These are phyloP conservation scores for Ditylenchus dipsaci DNA, from an alignment of 1,140 invertebrate genomes.

Conservation along the genomic window DNA sequence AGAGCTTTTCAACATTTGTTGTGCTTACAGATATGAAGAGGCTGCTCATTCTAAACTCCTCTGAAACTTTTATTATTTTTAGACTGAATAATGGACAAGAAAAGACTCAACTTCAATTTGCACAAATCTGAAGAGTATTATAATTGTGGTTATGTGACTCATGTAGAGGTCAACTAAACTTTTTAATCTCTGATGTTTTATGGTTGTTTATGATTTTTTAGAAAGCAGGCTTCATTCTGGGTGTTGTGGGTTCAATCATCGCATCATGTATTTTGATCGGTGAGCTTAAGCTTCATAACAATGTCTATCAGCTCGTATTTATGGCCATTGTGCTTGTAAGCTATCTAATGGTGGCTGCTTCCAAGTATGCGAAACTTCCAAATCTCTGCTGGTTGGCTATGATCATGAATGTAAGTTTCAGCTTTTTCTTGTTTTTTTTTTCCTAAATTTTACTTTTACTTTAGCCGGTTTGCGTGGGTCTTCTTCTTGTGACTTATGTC, in stretches of 20 bases:
- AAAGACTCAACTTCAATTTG: neutral
- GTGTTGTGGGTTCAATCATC: neutral
- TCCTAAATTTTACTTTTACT: neutral
- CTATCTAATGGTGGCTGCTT: conserved; percentile 1
- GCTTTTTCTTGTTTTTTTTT: neutral
- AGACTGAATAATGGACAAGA: neutral
- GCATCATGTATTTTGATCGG: neutral
- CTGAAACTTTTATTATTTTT: too few species aligned
- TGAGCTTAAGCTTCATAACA: neutral
- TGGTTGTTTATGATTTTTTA: too few species aligned
- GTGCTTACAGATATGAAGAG: too few species aligned
- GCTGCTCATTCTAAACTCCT: too few species aligned
- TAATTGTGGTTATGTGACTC: neutral
- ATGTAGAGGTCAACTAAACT: neutral
- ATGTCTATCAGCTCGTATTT: neutral
- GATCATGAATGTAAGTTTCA: neutral
- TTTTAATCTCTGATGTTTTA: too few species aligned
- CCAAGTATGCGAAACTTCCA: neutral
- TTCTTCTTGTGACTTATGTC: neutral
- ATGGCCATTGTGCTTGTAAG: neutral
- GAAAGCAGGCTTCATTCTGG: neutral
- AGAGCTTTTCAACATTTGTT: too few species aligned
- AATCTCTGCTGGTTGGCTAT: neutral
- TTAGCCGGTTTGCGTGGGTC: neutral
- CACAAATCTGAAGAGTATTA: neutral